phyloP scores from a whole-genome alignment of 1,140 invertebrate species.

The Drosophila kurseongensis region DNA sequence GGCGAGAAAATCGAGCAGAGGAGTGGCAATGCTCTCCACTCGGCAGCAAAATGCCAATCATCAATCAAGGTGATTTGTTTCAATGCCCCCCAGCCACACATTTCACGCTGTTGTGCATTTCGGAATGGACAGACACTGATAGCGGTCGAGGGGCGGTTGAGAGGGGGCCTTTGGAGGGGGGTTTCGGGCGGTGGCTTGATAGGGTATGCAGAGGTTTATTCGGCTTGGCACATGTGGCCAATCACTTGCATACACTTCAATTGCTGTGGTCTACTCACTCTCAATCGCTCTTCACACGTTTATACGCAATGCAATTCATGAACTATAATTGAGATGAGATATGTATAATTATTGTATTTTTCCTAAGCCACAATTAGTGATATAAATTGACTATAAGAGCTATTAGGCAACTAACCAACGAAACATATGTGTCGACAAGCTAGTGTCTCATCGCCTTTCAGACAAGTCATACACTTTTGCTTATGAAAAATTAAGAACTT shows the following conservation, averaged over 20 bases:
- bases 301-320: not conserved
- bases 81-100: conserved; percentile 77
- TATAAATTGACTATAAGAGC: too few relatives aligned
- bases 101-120: conserved; percentile 79
- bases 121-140: conserved; percentile 68
- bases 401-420: too few relatives aligned
- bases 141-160: conserved; percentile 8
- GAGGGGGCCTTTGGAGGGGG: not conserved
- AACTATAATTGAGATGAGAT: too few relatives aligned
- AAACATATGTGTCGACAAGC: too few relatives aligned
- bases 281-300: too few relatives aligned
- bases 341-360: too few relatives aligned
- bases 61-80: conserved; percentile 83
- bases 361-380: too few relatives aligned
- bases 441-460: too few relatives aligned
- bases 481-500: too few relatives aligned
- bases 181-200: not conserved
- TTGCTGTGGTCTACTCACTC: conserved; percentile 53
- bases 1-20: conserved; percentile 12
- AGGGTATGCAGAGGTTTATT: conserved; percentile 35
- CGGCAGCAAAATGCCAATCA: conserved; percentile 79
- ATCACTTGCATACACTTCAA: conserved; percentile 80
- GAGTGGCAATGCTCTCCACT: conserved; percentile 26
- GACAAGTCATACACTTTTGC: too few relatives aligned
- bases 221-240: conserved; percentile 77